Base-by-base conservation (phyloP, 1,140 invertebrate genomes). In the Stegodyphus mimosarum region DNA sequence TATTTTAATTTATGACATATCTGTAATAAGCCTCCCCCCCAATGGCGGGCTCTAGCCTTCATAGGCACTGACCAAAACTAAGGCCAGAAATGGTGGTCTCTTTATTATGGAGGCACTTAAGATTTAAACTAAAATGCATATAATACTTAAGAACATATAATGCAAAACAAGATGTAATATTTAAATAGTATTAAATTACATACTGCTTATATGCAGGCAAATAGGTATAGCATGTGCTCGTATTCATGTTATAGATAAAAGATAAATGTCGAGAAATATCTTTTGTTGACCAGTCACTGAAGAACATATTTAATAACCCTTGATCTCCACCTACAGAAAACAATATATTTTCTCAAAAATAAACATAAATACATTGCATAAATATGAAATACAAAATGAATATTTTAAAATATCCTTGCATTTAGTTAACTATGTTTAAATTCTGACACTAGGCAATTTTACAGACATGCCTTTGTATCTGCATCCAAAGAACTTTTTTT, bases 191-290 rank as follows among this genome's bases (percentile, higher is more conserved):
- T 60, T 60, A 77, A 52, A 81, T 70, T 33, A 92, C 93, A 94
- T 92, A 99, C 98, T 97, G 94, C 94, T 97, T 98, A 90, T 97
- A 96, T 50, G 99, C 99, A 48, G 99, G 98, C 88, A 98, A 92
- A 91, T 99, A 99, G 33, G 97, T 97, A 90, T 99, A 99, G 88
- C 95, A 95, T 48, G 97, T 95, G 76, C 96, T 96, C 7, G 97
- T 96, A 87, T 96, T 96, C 91, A 99, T 96, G 90, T 99, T 99
- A 91, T 99, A 99, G 71, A 98, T 94, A 90, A 99, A 99, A 9
- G 99, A 97, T 84, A 99, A 92, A 92, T 98, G 97, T 90, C 95
- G 96, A 71, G 92, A 93, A 87, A 97, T 98, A 90, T 99, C 97
- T 88, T 94, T 94, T 77, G 94, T 94, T 3, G 96, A 93, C 98